Conservation (phyloP, 2,888 invertebrate species). For the Agrypnus murinus region DNA sequence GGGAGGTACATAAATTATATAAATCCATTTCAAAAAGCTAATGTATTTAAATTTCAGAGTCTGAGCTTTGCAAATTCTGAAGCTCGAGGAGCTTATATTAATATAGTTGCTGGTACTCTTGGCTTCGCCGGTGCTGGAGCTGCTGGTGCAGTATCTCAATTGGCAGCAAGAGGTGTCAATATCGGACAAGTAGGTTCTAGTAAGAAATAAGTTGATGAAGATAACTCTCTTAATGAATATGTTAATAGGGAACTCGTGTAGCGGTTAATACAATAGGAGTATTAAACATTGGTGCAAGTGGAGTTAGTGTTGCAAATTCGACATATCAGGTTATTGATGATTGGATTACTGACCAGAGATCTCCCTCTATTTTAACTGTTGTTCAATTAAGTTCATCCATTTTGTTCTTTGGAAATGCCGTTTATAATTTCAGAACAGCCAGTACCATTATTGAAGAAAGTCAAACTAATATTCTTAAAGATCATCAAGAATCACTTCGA, state of each 20-base stretch:
- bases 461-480: conserved; percentile 73
- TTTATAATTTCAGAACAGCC: conserved; percentile 55
- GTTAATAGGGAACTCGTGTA: conserved; percentile 44
- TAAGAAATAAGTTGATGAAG: not conserved
- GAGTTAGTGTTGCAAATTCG: conserved; percentile 53
- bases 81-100: conserved; percentile 77
- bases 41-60: conserved; percentile 67
- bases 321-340: conserved; percentile 51
- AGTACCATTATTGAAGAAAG: conserved; percentile 70
- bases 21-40: conserved; percentile 67
- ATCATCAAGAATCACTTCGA: conserved; percentile 72
- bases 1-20: conserved; percentile 72
- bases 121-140: conserved; percentile 45
- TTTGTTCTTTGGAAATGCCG: conserved; percentile 60
- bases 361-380: conserved; percentile 54
- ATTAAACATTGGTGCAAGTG: conserved; percentile 52
- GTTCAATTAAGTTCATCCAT: conserved; percentile 59
- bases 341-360: conserved; percentile 51
- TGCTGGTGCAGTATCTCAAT: conserved; percentile 51
- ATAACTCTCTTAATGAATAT: not conserved
- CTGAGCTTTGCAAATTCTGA: conserved; percentile 74
- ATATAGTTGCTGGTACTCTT: conserved; percentile 72
- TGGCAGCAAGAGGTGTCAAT: conserved; percentile 68
- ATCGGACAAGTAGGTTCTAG: conserved; percentile 70
- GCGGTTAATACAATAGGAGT: conserved; percentile 52